Evolutionary conservation across 2,888 invertebrate genomes (phyloP), one percentile per base, ranked within the genome.

Genomic region (Spilarctia lutea): DNA sequence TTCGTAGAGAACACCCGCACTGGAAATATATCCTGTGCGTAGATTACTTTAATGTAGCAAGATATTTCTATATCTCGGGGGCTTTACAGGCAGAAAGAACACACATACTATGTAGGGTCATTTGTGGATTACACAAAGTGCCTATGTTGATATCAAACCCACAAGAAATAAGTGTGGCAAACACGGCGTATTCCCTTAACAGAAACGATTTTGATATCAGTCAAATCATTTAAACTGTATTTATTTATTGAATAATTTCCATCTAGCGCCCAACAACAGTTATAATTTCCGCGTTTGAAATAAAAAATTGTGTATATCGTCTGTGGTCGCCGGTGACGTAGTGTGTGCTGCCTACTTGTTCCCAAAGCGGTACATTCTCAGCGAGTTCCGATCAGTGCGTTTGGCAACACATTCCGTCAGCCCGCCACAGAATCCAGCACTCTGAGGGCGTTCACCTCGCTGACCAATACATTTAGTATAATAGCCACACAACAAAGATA

Each of bases 371-470:
- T 86, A 89, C 87, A 87, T 91, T 89, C 91, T 91, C 89, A 82
- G 83, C 87, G 89, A 89, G 93, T 93, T 94, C 92, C 93, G 91
- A 93, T 94, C 92, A 91, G 85, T 93, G 94, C 93, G 93, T 94
- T 94, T 94, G 93, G 94, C 93, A 94, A 94, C 89, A 92, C 93
- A 94, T 94, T 93, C 94, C 94, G 91, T 87, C 93, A 90, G 91
- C 85, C 88, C 86, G 91, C 84, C 87, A 87, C 90, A 89, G 90
- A 91, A 90, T 90, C 92, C 92, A 91, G 89, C 88, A 88, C 89
- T 85, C 84, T 76, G 83, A 83, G 94, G 93, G 83, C 94, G 82
- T 94, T 94, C 91, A 94, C 93, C 94, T 90, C 88, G 71, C 86
- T 84, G 87, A 87, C 84, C 85, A 87, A 88, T 85, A 83, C 84